Percentiles rank a stretch among this genome's conserved stretches.
Conservation (phyloP, 2,113 vertebrate species). For the Oncorhynchus kisutch region DNA sequence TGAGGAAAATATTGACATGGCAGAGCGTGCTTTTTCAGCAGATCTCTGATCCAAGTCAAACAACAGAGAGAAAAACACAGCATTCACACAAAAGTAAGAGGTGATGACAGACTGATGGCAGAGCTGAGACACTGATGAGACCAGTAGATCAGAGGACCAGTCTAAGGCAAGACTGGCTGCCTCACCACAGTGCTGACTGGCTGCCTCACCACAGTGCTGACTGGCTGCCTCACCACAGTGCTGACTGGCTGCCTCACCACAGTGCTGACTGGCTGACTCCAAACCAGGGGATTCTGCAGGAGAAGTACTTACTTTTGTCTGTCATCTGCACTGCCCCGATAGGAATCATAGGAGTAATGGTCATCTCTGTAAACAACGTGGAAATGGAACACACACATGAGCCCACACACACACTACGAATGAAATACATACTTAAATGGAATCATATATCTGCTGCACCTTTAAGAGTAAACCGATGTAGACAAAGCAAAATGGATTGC, state of each 20-base stretch:
- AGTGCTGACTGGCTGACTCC: not conserved
- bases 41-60: not conserved
- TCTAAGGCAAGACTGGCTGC: not conserved
- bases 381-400: slow-evolving; percentile 50
- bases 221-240: too few relatives aligned
- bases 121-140: too few relatives aligned
- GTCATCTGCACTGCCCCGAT: slow-evolving; percentile 74
- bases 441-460: too few relatives aligned
- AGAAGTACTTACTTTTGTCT: slow-evolving; percentile 75
- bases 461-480: not conserved
- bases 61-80: not conserved
- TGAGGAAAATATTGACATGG: not conserved
- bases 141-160: not conserved
- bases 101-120: too few relatives aligned
- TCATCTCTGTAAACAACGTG: slow-evolving; percentile 74
- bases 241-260: too few relatives aligned
- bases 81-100: too few relatives aligned
- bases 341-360: slow-evolving; percentile 77
- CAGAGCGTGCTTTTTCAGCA: not conserved
- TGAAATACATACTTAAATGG: not conserved
- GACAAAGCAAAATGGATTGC: not conserved
- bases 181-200: too few relatives aligned
- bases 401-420: not conserved
- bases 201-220: too few relatives aligned
- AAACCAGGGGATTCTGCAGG: not conserved